Base-by-base conservation (phyloP, 2,797 vertebrate species). In the Clarias fuscus region DNA sequence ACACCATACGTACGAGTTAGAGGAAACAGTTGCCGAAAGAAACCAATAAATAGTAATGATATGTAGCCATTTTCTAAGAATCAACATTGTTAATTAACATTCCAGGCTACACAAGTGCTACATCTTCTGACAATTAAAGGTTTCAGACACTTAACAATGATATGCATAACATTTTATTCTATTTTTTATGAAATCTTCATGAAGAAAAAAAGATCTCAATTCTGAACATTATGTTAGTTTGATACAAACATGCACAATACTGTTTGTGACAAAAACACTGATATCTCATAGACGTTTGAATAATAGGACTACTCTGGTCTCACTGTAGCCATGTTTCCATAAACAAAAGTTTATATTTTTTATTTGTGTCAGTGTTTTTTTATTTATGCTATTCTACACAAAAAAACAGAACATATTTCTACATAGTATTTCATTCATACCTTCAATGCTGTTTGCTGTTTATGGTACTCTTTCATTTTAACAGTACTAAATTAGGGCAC, bases 141-240 rank as follows among this genome's bases (percentile, higher is more conserved):
- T 81, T 48, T 82, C 40, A 67, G 8, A 53, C 40, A 67, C n/a
- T 48, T 64, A 53, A 80, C 40, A 33, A 78, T 59, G 24, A 62
- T 10, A 2, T 15, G 40, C 4, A 27, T 48, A 81, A 65, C 24
- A 53, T 48, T 81, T 81, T 64, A 64, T 65, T 81, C 15, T 65
- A 81, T 40, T 58, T 83, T 87, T 89, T 85, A 88, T 81, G 87
- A 68, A 85, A 87, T 80, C 15, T 84, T 71, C 33, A 86, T 65
- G 59, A 84, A 87, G 82, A 86, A 80, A 85, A 83, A 84, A 84
- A 65, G 61, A 71, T 79, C 71, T 88, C 43, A 83, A 71, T 67
- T 72, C 58, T 85, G 84, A 81, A 59, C 68, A 70, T 86, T 86
- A 83, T 59, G 65, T 89, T 89, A 89, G 76, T 88, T 73, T 87